Percentiles rank a stretch among this genome's conserved stretches.
phyloP scores from a whole-genome alignment of 2,113 vertebrate species.

The Eublepharis macularius region DNA sequence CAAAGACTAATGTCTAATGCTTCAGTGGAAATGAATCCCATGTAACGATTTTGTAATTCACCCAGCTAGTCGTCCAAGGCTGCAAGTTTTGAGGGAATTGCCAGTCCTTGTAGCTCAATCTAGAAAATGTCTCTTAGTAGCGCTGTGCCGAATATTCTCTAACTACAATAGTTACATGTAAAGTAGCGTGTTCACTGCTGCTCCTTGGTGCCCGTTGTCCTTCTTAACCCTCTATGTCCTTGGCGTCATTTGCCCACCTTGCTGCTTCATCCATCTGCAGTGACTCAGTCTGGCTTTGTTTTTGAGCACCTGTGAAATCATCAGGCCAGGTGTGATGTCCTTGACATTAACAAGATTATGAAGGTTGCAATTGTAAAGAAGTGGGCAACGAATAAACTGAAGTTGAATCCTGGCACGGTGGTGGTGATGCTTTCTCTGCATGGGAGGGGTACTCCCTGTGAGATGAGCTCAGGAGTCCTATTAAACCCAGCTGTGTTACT shows the following conservation, averaged over 20 bases:
- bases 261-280: background rate
- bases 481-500: too few species aligned
- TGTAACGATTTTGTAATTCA: constrained; percentile 1
- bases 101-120: background rate
- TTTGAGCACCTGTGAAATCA: too few species aligned
- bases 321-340: background rate
- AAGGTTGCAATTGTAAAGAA: too few species aligned
- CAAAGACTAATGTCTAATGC: background rate
- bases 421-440: too few species aligned
- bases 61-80: background rate
- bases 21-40: background rate
- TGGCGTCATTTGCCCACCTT: background rate
- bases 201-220: background rate
- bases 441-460: too few species aligned
- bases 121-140: background rate
- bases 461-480: too few species aligned
- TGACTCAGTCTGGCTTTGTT: background rate
- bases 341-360: background rate
- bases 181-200: background rate
- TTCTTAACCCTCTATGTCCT: background rate
- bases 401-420: too few species aligned
- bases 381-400: too few species aligned
- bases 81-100: background rate
- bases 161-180: background rate
- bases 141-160: background rate